phyloP scores from a whole-genome alignment of 2,888 invertebrate species.

The Camponotus fellah region DNA sequence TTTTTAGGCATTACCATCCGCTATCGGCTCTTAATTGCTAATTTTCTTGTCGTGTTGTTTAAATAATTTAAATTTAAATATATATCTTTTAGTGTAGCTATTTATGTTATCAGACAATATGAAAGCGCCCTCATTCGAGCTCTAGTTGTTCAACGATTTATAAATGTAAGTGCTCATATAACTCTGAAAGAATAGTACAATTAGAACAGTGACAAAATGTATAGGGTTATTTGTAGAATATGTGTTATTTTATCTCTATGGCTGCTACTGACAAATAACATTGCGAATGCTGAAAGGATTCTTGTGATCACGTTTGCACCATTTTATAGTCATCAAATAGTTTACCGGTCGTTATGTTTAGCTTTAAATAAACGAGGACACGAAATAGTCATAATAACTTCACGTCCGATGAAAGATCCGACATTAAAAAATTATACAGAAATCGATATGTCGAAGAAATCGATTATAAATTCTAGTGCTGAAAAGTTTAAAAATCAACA shows the following conservation, averaged over 20 bases:
- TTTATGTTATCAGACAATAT: background rate
- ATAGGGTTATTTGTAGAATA: background rate
- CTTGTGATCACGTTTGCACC: slow-evolving; percentile 80
- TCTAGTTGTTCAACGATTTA: background rate
- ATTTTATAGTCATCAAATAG: slow-evolving; percentile 86
- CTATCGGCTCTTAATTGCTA: too few relatives aligned
- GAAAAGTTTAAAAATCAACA: background rate
- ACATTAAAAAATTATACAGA: slow-evolving; percentile 61
- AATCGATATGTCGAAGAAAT: slow-evolving; percentile 48
- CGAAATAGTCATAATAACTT: slow-evolving; percentile 86
- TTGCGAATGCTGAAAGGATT: slow-evolving; percentile 16
- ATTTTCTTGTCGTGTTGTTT: too few relatives aligned
- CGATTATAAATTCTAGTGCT: fast-evolving
- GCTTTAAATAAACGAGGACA: slow-evolving; percentile 86
- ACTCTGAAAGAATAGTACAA: background rate
- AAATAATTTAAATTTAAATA: too few relatives aligned
- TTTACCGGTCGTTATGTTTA: slow-evolving; percentile 85
- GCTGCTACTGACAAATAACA: background rate
- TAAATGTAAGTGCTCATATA: background rate
- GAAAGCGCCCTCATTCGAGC: background rate
- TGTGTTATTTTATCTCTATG: background rate
- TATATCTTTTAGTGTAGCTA: background rate
- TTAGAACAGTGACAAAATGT: slow-evolving; percentile 15
- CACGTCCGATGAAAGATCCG: slow-evolving; percentile 80
- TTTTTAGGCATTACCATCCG: too few relatives aligned